phyloP scores from a whole-genome alignment of 1,140 invertebrate genomes.

The Achatina immaculata region DNA sequence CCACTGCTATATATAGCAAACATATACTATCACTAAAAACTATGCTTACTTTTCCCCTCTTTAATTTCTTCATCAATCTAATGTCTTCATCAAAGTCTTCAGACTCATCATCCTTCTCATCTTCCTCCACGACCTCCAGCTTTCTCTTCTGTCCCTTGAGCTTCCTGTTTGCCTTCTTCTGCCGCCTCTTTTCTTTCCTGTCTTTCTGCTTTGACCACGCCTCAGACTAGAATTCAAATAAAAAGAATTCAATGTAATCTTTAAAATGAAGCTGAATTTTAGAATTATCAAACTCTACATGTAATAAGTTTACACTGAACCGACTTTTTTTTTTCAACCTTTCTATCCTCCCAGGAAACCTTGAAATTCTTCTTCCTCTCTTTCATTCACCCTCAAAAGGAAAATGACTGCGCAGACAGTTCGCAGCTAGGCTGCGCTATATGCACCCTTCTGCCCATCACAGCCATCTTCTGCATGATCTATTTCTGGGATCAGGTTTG shows the following conservation, averaged over 20 bases:
- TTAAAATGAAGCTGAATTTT: not conserved
- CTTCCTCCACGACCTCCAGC: not conserved
- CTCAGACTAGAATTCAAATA: not conserved
- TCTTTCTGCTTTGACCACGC: slow-evolving; percentile 36
- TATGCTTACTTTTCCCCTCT: slow-evolving; percentile 29
- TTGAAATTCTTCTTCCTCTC: too few species aligned
- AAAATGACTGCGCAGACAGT: too few species aligned
- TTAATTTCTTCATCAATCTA: slow-evolving; percentile 35
- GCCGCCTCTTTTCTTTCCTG: slow-evolving; percentile 23
- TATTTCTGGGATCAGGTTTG: too few species aligned
- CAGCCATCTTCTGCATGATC: too few species aligned
- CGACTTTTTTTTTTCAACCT: not conserved
- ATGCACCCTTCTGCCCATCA: too few species aligned
- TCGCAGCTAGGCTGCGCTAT: too few species aligned
- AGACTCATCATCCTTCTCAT: slow-evolving; percentile 2
- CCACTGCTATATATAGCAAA: too few species aligned
- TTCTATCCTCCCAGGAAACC: too few species aligned
- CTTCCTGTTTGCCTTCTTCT: slow-evolving; percentile 26
- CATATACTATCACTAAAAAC: too few species aligned
- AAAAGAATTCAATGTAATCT: not conserved
- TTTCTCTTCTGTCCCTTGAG: slow-evolving; percentile 23
- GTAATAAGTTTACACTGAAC: not conserved
- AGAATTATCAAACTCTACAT: not conserved
- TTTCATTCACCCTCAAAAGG: too few species aligned
- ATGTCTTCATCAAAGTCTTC: slow-evolving; percentile 34